Evolutionary conservation across 1,140 invertebrate genomes (phyloP), one percentile per base, ranked within the genome.

Genomic region (Harlomillsia oculata): DNA sequence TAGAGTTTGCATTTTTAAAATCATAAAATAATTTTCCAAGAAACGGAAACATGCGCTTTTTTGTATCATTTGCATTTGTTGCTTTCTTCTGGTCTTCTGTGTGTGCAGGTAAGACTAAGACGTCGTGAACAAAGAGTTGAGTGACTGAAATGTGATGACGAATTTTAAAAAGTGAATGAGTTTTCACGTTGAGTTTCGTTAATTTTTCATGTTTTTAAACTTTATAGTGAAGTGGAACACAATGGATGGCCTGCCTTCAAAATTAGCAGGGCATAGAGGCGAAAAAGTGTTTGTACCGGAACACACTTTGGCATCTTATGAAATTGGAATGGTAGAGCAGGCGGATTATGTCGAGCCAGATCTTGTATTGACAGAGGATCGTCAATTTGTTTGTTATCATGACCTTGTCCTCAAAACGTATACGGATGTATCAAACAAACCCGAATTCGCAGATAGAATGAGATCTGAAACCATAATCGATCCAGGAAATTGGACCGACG

Each of bases 281-380:
- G 57, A 60, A 11, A 65, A 61, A 37, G 61, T 67, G 23, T 20
- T 62, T 11, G 26, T 66, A 16, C 68, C 68, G 0, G 67, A 66
- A 28, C 64, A 67, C 34, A 68, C 68, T 5, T 9, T 66, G 5
- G 44, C 50, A 5, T 52, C 67, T 5, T 68, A 67, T 46, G 58
- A 63, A 41, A 20, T 60, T 20, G 64, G 67, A 1, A 52, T 59
- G 9, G 48, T 59, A 6, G 28, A 60, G 52, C 56, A 59, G 11
- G 66, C 66, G 9, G 66, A 69, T 48, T 62, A 53, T 41, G 58
- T 69, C 4, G 68, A 69, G 41, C 66, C 65, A 18, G 68, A 69
- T 46, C 41, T 67, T 11, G 56, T 58, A 3, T 25, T 69, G 11
- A 67, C 68, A 11, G 67, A 62, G 51, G 68, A 69, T 36, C 45